Evolutionary conservation across 1,140 invertebrate species (phyloP).

Genomic region (Mya arenaria): DNA sequence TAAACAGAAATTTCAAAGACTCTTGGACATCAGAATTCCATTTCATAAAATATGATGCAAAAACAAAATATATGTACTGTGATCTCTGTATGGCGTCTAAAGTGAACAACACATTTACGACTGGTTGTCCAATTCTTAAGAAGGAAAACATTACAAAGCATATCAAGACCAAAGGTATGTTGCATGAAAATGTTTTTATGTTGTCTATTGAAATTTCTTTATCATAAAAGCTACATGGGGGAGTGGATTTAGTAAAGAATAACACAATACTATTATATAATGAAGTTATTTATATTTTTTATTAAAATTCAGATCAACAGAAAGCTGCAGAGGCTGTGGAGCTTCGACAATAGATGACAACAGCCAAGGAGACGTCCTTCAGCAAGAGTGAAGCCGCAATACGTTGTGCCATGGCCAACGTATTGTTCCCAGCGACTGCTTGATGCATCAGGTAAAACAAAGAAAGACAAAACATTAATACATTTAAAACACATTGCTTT

Average conservation of each 20-base stretch:
- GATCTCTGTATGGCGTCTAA: neutral
- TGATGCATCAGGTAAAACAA: no score
- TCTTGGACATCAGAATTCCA: no score
- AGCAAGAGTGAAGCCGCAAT: neutral
- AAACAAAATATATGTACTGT: conserved; percentile 11
- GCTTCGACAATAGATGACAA: neutral
- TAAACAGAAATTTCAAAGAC: no score
- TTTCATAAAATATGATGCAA: no score
- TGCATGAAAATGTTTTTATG: neutral
- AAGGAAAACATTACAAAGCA: neutral
- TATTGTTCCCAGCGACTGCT: neutral
- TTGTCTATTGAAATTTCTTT: neutral
- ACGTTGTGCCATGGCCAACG: neutral
- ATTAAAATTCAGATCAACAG: neutral
- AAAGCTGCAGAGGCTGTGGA: neutral
- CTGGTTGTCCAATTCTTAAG: neutral
- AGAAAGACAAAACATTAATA: no score
- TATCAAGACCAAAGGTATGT: neutral
- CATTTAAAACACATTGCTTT: no score
- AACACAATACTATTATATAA: neutral
- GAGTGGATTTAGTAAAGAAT: neutral
- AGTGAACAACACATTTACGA: neutral
- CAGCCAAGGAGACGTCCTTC: neutral
- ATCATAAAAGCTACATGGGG: neutral
- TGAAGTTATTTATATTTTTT: neutral